Base-by-base conservation (phyloP, 2,888 invertebrate species). In the Chironomus tentans region DNA sequence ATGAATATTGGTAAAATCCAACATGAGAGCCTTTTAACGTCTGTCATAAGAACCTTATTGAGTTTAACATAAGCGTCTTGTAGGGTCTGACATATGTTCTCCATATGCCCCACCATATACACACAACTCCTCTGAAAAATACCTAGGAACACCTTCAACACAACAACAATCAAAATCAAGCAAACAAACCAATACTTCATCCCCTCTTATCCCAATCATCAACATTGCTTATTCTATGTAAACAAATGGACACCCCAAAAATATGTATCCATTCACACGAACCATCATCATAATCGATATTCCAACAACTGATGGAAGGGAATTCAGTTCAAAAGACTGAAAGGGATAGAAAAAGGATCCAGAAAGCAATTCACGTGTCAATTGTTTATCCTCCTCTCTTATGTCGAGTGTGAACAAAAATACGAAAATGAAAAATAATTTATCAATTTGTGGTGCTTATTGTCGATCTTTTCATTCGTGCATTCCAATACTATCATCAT, bases 381-480 rank as follows among this genome's bases (percentile, higher is more conserved):
- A 56, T 50, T 46, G 50, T 22, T 50, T 18, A 38, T 22, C 46
- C 12, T 46, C 56, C 12, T 47, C 70, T 46, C 22, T 56, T 70
- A 46, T 50, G 48, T 15, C 48, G 38, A 38, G 38, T 21, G 70
- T 70, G 70, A 22, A n/a, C n/a, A n/a, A 50, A 70, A 70, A 6
- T 7, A 50, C 50, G 70, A 22, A 70, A 70, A 70, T 50, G 70
- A 24, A 70, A 56, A 70, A 70, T 70, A 70, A 70, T 70, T 70
- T 50, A 70, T 70, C 70, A 70, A 70, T 70, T 50, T 56, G 56
- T 70, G 70, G 70, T n/a, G 15, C 50, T 18, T 56, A n/a, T 56
- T 56, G 18, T 56, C 15, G 18, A 18, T 56, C 38, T 38, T 38
- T 38, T 38, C 38, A 38, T 38, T 38, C 10, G 10, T 38, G 38